Base-by-base conservation (phyloP, 2,888 invertebrate species). In the Mystacides longicornis region DNA sequence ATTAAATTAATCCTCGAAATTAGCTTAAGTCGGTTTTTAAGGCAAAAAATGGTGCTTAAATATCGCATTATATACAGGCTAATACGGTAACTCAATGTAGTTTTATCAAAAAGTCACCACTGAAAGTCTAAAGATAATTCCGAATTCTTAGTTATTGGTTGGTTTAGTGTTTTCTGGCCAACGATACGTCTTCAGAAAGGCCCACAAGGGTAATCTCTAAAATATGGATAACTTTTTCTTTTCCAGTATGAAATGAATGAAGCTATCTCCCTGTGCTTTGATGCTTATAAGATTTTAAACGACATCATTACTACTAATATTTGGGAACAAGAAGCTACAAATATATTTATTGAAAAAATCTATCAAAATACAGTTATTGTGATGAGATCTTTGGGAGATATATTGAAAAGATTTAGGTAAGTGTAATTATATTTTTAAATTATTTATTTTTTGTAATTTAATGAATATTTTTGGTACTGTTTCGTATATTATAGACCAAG, bases 351-450 rank as follows among this genome's bases (percentile, higher is more conserved):
- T 52, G 67, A 74, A 57, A 75, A 77, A 50, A 71, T 80, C 55
- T 69, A 78, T 16, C 78, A 77, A 58, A 77, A 78, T 63, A 72
- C 79, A 46, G 78, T 77, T 61, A 76, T 78, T 68, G 68, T 74
- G 7, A 75, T 85, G 67, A 70, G 78, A n/a, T 68, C 79, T 60
- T 66, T 82, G 58, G 84, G 82, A 14, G 82, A 82, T 56, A 67
- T 79, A 42, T 63, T 82, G 37, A 72, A 71, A 57, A 78, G 79
- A 66, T 80, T 77, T 63, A 75, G 78, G 81, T 79, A 62, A 7
- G 45, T 11, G 45, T 45, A 19, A 14, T 9, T 14, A 45, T 7
- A 20, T 45, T n/a, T 45, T 45, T 45, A 19, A 43, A 11, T 5
- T 43, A 18, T 11, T 43, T 43, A 14, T 18, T 43, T 43, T 5